Conservation (phyloP, 2,797 vertebrate genomes). For the Meda fulgida region DNA sequence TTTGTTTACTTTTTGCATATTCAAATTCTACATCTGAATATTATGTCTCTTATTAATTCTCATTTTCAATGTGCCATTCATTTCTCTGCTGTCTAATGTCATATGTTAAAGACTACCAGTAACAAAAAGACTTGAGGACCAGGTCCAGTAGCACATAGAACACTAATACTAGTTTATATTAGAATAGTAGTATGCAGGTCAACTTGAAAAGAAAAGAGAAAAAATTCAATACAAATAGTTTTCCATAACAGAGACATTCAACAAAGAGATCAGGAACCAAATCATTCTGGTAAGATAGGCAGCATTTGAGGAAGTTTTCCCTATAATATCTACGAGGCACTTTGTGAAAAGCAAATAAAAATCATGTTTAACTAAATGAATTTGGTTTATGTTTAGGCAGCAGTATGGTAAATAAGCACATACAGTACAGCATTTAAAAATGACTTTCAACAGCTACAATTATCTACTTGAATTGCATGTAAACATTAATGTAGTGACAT, state of each 20-base stretch:
- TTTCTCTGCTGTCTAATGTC: background rate
- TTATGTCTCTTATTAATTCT: background rate
- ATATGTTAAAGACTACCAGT: background rate
- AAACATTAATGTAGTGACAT: slow-evolving; percentile 46
- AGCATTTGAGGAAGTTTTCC: background rate
- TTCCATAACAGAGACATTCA: background rate
- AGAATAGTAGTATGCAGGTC: slow-evolving; percentile 1
- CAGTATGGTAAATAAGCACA: slow-evolving; percentile 10
- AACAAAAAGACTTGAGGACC: background rate
- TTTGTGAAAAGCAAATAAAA: background rate
- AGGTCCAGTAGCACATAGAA: background rate
- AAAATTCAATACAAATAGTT: background rate
- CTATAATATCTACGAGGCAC: slow-evolving; percentile 16
- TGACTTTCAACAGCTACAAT: slow-evolving; percentile 11
- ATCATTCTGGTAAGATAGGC: background rate
- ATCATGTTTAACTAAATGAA: slow-evolving; percentile 1
- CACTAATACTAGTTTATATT: slow-evolving; percentile 13
- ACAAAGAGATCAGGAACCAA: background rate
- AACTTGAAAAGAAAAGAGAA: background rate
- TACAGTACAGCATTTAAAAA: slow-evolving; percentile 1
- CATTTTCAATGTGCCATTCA: background rate
- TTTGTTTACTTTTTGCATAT: background rate
- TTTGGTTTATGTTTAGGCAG: slow-evolving; percentile 20
- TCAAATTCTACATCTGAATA: slow-evolving; percentile 12
- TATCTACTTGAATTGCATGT: slow-evolving; percentile 11